Evolutionary conservation across 2,888 invertebrate species (phyloP), one percentile per base, ranked within the genome.

Genomic region (Drosophila kuntzei): DNA sequence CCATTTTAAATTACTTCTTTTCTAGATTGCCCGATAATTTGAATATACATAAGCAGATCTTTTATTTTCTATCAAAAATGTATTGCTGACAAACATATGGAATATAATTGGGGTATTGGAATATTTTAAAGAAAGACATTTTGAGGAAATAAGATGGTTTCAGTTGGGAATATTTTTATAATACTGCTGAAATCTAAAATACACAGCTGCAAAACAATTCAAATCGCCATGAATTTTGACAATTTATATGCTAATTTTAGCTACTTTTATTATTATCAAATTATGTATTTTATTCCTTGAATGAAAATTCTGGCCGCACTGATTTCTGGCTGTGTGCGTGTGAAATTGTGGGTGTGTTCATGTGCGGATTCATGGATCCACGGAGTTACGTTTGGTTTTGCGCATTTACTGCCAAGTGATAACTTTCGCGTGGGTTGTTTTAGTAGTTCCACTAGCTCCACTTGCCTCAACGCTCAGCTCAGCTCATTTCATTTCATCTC

Each of bases 391-490:
- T 71, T 74, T 46, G 60, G 85, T 76, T 87, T 76, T 79, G 49
- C 62, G 63, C 87, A 76, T 80, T 87, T 87, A 85, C 71, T 64
- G 73, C 60, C 77, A 74, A 79, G 87, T 85, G 76, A 73, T 81
- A 81, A 79, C 87, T 85, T 81, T 65, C 76, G 61, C 77, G 79
- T 71, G 85, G 82, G 82, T 74, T 81, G 79, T 53, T 76, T 71
- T 64, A 85, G 59, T 67, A 79, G 85, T 81, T 86, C 61, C 46
- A 44, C 43, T 44, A 34, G 34, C 39, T 54, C 8, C 20, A 53
- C 20, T 41, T 41, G 34, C 9, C 46, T 43, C 58, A 49, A 22
- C n/a, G 27, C 16, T 9, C 22, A 25, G 16, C 50, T 20, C 22
- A 16, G 9, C 22, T 32, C 32, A 22, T 14, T n/a, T 22, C 6